Conservation (phyloP, 2,888 invertebrate species). For the Caprella mutica region DNA sequence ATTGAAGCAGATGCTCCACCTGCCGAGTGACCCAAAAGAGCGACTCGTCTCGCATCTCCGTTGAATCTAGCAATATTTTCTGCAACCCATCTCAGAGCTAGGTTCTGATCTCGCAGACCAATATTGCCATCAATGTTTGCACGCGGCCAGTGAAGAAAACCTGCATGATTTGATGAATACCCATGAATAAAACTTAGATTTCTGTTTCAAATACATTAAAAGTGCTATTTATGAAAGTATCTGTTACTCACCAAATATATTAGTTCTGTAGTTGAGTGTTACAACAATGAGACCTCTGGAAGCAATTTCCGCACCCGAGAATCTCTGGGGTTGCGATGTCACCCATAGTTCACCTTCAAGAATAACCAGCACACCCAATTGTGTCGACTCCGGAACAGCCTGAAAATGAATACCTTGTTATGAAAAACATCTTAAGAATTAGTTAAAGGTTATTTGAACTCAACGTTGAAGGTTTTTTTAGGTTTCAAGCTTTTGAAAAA, state of each 20-base stretch:
- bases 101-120: slow-evolving; percentile 70
- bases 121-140: slow-evolving; percentile 62
- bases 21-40: slow-evolving; percentile 68
- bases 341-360: slow-evolving; percentile 54
- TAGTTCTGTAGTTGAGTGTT: slow-evolving; percentile 56
- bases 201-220: no score
- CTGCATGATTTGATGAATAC: no score
- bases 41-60: slow-evolving; percentile 63
- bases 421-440: no score
- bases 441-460: no score
- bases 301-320: slow-evolving; percentile 58
- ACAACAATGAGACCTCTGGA: slow-evolving; percentile 59
- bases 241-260: slow-evolving; percentile 48
- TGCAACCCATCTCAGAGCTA: slow-evolving; percentile 62
- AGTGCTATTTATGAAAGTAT: not conserved
- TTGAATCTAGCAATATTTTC: slow-evolving; percentile 67
- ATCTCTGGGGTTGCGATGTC: slow-evolving; percentile 37
- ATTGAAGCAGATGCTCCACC: slow-evolving; percentile 58
- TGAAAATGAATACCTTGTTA: no score
- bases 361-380: slow-evolving; percentile 54
- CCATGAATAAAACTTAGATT: no score
- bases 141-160: slow-evolving; percentile 45
- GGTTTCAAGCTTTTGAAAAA: no score
- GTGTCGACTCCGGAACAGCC: no score
- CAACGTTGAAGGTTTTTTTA: no score